These are phyloP conservation scores for Micronycteris hirsuta DNA, from an alignment of 2,113 vertebrate genomes.

Conservation along the genomic window DNA sequence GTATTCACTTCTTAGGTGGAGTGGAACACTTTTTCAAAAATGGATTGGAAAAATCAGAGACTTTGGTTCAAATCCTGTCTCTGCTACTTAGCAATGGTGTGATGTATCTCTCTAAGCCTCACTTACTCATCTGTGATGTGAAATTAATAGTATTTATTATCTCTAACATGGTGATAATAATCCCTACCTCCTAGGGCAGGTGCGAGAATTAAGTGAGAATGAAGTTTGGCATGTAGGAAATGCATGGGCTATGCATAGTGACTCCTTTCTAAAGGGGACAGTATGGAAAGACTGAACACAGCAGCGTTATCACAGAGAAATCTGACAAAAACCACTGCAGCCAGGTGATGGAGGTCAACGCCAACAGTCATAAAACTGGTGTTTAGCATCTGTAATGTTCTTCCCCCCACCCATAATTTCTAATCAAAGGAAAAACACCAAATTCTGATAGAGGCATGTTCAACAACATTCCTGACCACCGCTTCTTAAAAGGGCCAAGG, in stretches of 20 bases:
- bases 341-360: background rate
- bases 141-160: background rate
- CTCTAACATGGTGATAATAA: background rate
- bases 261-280: background rate
- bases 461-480: background rate
- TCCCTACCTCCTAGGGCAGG: background rate
- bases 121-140: background rate
- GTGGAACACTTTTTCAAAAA: background rate
- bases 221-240: background rate
- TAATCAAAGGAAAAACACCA: background rate
- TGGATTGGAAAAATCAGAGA: background rate
- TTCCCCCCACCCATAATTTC: background rate
- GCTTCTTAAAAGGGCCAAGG: background rate
- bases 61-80: background rate
- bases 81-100: background rate
- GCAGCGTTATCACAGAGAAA: background rate
- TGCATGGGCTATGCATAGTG: background rate
- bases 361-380: background rate
- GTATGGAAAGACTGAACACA: background rate
- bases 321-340: background rate
- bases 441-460: background rate
- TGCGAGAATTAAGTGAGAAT: background rate
- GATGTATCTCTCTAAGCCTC: background rate
- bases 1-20: background rate
- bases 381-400: background rate